Evolutionary conservation across 2,797 vertebrate genomes (phyloP), one percentile per base, ranked within the genome.

Genomic region (Carduelis carduelis): DNA sequence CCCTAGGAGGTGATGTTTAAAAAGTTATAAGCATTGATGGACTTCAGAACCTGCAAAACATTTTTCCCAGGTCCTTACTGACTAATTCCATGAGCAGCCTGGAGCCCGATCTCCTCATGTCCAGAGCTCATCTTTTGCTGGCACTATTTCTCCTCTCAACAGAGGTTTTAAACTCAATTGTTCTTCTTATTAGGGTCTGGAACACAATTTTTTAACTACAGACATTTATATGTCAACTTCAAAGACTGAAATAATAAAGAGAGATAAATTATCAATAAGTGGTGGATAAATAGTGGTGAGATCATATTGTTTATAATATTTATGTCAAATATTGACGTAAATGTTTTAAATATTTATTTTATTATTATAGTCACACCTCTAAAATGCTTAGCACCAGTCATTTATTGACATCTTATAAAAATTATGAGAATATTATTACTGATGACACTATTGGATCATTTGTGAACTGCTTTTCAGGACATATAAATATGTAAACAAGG

Each of bases 381-480:
- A 47, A 60, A 37, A 20, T 43, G 15, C 8, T 55, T 83, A 82
- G 19, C 17, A 64, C 7, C 0, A 2, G 11, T 86, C 14, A 66
- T 53, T 84, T 87, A 20, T 44, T 70, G 30, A 56, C 11, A 47
- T 0, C 8, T 17, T 77, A 66, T 24, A 44, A 5, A 88, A 57
- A 81, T 92, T 60, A 39, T 56, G 16, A 39, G 75, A 79, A 7
- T 28, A 5, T 0, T 44, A 35, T 69, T 65, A 66, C 69, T 55
- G 39, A 83, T 49, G 5, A 59, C 6, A 61, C 7, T 61, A 34
- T 71, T 69, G 66, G 53, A 60, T 61, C 9, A 83, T 23, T 11
- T 21, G 8, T 85, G 57, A 84, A 76, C 71, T 89, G 19, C 57
- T 82, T 80, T 92, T 93, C 57, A 83, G 68, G 37, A 76, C 60